Percentiles rank a stretch among this genome's conserved stretches.
Conservation (phyloP, 1,140 invertebrate genomes). For the Neotoxoptera formosana region DNA sequence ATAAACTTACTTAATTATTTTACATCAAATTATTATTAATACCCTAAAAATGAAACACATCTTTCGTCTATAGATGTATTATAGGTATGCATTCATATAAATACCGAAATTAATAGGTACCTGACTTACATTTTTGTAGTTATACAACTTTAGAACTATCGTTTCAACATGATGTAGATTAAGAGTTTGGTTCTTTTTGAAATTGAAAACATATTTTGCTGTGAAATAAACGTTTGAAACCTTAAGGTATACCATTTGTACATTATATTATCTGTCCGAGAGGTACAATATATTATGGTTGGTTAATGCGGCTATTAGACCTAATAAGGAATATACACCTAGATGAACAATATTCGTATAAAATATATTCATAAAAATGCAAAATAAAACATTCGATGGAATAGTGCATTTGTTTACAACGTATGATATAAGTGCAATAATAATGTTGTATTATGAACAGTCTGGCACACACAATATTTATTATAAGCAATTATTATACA, state of each 20-base stretch:
- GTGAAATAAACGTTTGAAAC: not conserved
- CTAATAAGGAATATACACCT: not conserved
- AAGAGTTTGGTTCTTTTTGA: not conserved
- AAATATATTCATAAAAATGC: not conserved
- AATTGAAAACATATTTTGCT: not conserved
- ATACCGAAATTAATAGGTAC: too few species aligned
- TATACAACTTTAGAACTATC: not conserved
- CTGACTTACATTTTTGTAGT: not conserved
- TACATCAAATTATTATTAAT: too few species aligned
- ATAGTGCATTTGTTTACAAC: not conserved
- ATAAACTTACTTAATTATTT: too few species aligned
- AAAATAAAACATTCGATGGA: not conserved
- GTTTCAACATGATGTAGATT: not conserved
- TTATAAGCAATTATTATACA: not conserved
- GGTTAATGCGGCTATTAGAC: not conserved
- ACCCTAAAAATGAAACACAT: too few species aligned
- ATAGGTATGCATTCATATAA: too few species aligned
- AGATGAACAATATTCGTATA: not conserved
- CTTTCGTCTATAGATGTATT: too few species aligned
- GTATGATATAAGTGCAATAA: not conserved
- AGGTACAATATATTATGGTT: not conserved
- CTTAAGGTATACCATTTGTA: not conserved
- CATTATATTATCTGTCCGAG: not conserved
- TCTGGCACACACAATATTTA: not conserved
- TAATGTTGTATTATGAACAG: not conserved